These are phyloP conservation scores for Gastracanthus pulcherrimus DNA, from an alignment of 2,888 invertebrate species.

Conservation along the genomic window DNA sequence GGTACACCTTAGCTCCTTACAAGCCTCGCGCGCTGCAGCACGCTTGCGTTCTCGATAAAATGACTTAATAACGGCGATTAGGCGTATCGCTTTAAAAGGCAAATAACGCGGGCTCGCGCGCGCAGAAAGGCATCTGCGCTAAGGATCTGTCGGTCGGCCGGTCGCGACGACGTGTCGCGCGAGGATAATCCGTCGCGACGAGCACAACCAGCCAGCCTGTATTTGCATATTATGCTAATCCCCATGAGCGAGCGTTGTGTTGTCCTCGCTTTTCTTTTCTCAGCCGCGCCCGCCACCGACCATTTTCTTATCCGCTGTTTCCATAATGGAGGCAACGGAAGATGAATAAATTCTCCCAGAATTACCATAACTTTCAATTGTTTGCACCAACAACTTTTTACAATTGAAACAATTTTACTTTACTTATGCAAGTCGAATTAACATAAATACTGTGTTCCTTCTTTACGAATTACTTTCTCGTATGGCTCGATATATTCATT, in stretches of 20 bases:
- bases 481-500: too few species aligned
- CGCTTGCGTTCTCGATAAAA: conserved; percentile 22
- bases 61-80: conserved; percentile 54
- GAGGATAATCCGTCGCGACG: conserved; percentile 49
- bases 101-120: conserved; percentile 17
- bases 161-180: conserved; percentile 43
- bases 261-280: conserved; percentile 34
- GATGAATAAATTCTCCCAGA: not conserved
- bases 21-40: not conserved
- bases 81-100: conserved; percentile 43
- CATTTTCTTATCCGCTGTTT: not conserved
- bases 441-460: too few species aligned
- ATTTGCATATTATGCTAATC: conserved; percentile 54
- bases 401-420: not conserved
- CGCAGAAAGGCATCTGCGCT: conserved; percentile 2
- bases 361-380: conserved; percentile 47
- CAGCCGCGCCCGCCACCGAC: not conserved
- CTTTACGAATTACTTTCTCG: too few species aligned
- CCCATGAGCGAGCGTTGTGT: not conserved
- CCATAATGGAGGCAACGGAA: not conserved
- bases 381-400: not conserved
- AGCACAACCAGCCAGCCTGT: not conserved
- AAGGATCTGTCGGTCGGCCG: conserved; percentile 8
- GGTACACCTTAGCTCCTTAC: not conserved
- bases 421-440: too few species aligned